These are phyloP conservation scores for Campylomormyrus numenius DNA, from an alignment of 2,113 vertebrate genomes.

Conservation along the genomic window DNA sequence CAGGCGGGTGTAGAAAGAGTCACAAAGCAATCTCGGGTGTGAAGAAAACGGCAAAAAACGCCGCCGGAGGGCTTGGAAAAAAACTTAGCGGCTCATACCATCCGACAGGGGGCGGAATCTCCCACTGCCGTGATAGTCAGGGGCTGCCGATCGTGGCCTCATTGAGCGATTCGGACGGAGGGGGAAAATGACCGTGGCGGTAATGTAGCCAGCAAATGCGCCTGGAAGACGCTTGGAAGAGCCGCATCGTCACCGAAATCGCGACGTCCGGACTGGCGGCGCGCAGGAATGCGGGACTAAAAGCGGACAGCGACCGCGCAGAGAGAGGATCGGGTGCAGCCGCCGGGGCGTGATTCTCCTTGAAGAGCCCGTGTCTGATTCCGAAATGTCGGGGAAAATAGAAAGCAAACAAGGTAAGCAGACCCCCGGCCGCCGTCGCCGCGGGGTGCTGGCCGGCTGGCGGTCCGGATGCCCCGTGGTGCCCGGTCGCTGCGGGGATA, in stretches of 20 bases:
- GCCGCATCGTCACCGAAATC: background rate
- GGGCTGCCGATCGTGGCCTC: slow-evolving; percentile 14
- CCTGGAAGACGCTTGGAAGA: background rate
- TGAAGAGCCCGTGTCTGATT: slow-evolving; percentile 44
- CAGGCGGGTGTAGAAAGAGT: background rate
- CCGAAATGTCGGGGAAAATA: slow-evolving; percentile 71
- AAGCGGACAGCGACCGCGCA: background rate
- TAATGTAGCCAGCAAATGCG: background rate
- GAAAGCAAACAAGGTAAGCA: slow-evolving; percentile 68
- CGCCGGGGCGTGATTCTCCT: slow-evolving; percentile 10
- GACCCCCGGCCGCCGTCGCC: slow-evolving; percentile 16
- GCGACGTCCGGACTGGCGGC: background rate
- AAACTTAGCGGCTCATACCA: slow-evolving; percentile 6
- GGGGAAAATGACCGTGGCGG: background rate
- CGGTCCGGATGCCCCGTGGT: background rate
- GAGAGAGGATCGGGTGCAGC: slow-evolving; percentile 33
- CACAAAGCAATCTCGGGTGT: background rate
- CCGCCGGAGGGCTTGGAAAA: slow-evolving; percentile 17
- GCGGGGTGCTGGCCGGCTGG: background rate
- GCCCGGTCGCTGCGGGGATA: background rate
- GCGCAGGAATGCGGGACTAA: slow-evolving; percentile 11
- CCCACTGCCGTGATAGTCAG: background rate
- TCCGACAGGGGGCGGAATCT: slow-evolving; percentile 1
- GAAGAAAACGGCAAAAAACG: background rate
- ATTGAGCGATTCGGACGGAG: slow-evolving; percentile 6